Evolutionary conservation across 2,888 invertebrate species (phyloP), one percentile per base, ranked within the genome.

Genomic region (Hybos culiciformis): DNA sequence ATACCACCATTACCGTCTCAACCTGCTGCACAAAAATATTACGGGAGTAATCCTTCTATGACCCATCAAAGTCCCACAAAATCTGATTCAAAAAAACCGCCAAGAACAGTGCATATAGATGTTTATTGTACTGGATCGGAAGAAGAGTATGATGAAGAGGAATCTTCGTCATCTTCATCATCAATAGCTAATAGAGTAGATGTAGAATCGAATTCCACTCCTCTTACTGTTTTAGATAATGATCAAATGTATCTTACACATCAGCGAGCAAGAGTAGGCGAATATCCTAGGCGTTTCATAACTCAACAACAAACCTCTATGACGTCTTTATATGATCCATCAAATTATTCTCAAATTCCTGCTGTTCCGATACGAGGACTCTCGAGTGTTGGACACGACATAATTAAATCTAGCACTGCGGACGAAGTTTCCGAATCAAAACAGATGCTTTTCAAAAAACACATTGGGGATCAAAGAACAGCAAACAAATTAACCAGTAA

Each of bases 81-180:
- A 47, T 46, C 44, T 21, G 51, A 51, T 37, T 39, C 44, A 43
- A 67, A 66, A 50, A 69, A 66, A 50, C 65, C 66, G 53, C 74
- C 76, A 11, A 70, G 80, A 43, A 80, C 80, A 0, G 79, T 81
- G 21, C 81, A 81, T 56, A 81, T 81, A 41, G 81, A 81, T 60
- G 81, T 81, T 4, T 81, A 81, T 55, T 81, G 81, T 55, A 80
- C 80, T 0, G 80, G 78, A 2, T 78, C 80, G 1, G 69, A 68
- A 46, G 67, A 60, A 18, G 63, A 61, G 21, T 63, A 59, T 2
- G 70, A 70, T 49, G 55, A 58, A 31, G 57, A 50, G 14, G 55
- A 54, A 50, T 17, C 18, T 8, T 29, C 9, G 12, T n/a, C n/a
- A n/a, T 60, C 60, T 24, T 63, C 62, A 32, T 64, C 49, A 37